phyloP scores from a whole-genome alignment of 2,888 invertebrate species.

The Schizaphis graminum region DNA sequence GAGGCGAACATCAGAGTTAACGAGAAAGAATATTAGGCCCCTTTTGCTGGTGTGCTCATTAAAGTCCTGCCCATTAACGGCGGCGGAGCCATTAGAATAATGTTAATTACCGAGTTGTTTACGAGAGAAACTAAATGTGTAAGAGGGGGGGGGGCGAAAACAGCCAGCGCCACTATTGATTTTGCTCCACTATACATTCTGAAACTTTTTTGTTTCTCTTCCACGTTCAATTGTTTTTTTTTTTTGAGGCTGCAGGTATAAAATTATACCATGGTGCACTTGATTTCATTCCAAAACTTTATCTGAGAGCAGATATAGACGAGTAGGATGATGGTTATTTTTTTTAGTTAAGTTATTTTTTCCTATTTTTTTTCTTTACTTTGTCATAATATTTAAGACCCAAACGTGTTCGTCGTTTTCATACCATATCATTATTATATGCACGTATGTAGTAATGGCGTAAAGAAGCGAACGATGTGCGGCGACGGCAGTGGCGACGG shows the following conservation, averaged over 20 bases:
- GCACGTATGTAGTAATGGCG: neutral
- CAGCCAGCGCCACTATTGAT: neutral
- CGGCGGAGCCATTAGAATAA: constrained; percentile 49
- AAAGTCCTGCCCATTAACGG: constrained; percentile 53
- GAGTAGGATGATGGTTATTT: neutral
- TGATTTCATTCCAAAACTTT: neutral
- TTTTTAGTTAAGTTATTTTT: neutral
- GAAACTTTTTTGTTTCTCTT: neutral
- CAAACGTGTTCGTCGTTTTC: neutral
- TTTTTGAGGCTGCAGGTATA: neutral
- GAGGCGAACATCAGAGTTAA: neutral
- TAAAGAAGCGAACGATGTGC: neutral
- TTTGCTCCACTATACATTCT: neutral
- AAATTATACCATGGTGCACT: neutral
- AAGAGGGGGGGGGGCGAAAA: neutral
- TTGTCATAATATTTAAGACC: neutral
- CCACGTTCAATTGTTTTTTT: neutral
- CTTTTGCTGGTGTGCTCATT: constrained; percentile 37
- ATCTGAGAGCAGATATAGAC: neutral
- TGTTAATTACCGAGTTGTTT: constrained; percentile 57
- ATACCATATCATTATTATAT: neutral
- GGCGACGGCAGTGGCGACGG: too few species aligned
- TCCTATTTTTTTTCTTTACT: neutral
- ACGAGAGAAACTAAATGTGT: constrained; percentile 31
- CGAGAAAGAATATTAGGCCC: constrained; percentile 44